Percentiles rank a stretch among this genome's conserved stretches.
Evolutionary conservation across 1,140 invertebrate genomes (phyloP).

Genomic region (Drosophila ambigua): DNA sequence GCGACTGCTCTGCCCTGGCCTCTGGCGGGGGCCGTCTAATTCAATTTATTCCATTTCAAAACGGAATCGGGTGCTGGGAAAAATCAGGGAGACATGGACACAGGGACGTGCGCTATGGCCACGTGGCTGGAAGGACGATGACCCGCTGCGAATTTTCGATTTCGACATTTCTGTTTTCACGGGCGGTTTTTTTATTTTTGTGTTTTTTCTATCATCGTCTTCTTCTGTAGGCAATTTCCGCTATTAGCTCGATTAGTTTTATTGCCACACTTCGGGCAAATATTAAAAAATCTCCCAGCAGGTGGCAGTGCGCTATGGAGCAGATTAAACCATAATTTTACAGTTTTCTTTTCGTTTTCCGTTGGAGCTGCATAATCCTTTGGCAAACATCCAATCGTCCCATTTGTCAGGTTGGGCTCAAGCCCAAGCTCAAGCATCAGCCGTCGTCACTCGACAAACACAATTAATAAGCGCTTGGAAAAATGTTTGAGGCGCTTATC

Average conservation of each 20-base stretch:
- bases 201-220: conserved; percentile 2
- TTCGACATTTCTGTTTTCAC: conserved; percentile 41
- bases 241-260: conserved; percentile 80
- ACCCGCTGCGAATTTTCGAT: conserved; percentile 50
- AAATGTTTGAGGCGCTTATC: conserved; percentile 74
- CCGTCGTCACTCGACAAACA: conserved; percentile 64
- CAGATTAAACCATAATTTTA: background rate
- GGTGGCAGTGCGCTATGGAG: conserved; percentile 10
- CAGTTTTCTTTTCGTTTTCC: conserved; percentile 3
- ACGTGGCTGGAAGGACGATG: conserved; percentile 44
- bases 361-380: conserved; percentile 45
- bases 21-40: conserved; percentile 55
- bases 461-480: conserved; percentile 74
- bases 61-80: conserved; percentile 41
- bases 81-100: background rate
- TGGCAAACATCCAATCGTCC: conserved; percentile 39
- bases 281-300: conserved; percentile 49
- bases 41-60: conserved; percentile 73
- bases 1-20: conserved; percentile 13
- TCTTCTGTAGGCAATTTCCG: conserved; percentile 63
- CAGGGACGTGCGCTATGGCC: conserved; percentile 4
- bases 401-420: background rate
- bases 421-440: conserved; percentile 29
- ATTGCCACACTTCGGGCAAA: conserved; percentile 54
- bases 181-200: background rate